Base-by-base conservation (phyloP, 2,797 vertebrate genomes). In the Sitta carolinensis region DNA sequence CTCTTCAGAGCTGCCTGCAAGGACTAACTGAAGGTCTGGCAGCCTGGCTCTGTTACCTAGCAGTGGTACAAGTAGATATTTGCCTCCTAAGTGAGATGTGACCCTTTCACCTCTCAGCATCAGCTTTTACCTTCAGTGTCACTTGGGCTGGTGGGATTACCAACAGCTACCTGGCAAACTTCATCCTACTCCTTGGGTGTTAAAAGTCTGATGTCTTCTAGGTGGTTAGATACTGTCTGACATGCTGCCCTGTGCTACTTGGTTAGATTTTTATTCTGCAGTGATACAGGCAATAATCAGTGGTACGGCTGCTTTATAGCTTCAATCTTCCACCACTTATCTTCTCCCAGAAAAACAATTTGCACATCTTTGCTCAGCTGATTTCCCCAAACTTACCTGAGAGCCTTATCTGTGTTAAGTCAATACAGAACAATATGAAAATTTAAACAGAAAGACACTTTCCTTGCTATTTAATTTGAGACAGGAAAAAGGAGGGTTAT, bases 261-360 rank as follows among this genome's bases (percentile, higher is more conserved):
- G 51, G 18, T 61, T 69, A 57, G 43, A n/a, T 47, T 92, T 86
- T 87, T 38, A 75, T 69, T 89, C 79, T 91, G 58, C 51, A 76
- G n/a, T 27, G 42, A 75, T 69, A 78, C 5, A 13, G 34, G 32
- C 69, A 86, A 82, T 86, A 81, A 93, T 78, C 79, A 87, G 54
- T 4, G 5, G 30, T 29, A 62, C 43, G 77, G 68, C 30, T 89
- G 7, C 62, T 89, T 70, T 51, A 50, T 55, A 74, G 50, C 62
- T 87, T 84, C 77, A 80, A 72, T 89, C 51, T 85, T 85, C 36
- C 36, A 36, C 13, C n/a, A 54, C n/a, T 89, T 94, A 87, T 42
- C 67, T 79, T 85, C 61, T 89, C 68, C 23, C 26, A 87, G 78
- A 27, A 95, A 96, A 93, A 94, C 30, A 73, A 82, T 90, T 82